Evolutionary conservation across 2,797 vertebrate species (phyloP), one percentile per base, ranked within the genome.

Genomic region (Gadopsis bispinosus): DNA sequence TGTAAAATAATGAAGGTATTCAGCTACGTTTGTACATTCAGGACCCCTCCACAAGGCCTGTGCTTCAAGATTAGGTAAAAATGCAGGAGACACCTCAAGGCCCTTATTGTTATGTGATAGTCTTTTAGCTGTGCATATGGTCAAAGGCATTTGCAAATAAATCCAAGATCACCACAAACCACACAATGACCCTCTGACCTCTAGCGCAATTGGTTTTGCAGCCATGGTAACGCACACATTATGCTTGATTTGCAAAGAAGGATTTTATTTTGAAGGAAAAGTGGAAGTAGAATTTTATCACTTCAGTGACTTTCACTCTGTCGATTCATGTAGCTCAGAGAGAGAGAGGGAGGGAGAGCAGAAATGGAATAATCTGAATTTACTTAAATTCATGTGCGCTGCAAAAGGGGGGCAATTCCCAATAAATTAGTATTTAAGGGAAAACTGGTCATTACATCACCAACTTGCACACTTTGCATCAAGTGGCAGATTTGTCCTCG

Each of bases 191-290:
- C 11, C 56, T 35, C 31, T 58, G 31, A 10, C 31, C 17, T 59
- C 19, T 6, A n/a, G 3, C 16, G 17, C 7, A 29, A 19, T 11
- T 61, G 37, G 59, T 48, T 20, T 13, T 48, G 33, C 29, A n/a
- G 20, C 33, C 2, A 6, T 20, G 7, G 3, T 17, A 26, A 26
- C 26, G 26, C 26, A 5, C 19, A 6, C n/a, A 12, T 41, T 17
- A 26, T 13, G 3, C 1, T 53, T 22, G 6, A 19, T 10, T 39
- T 55, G 4, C 13, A 63, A 19, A 41, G 5, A 45, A 11, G 31
- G 14, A 4, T 20, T 76, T 83, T 79, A 76, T 72, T 73, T 48
- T 76, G 63, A 73, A 75, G n/a, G 0, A 16, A 7, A 47, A 14
- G 6, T 1, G 63, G n/a, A 68, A 54, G 58, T 68, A 20, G 50